phyloP scores from a whole-genome alignment of 2,888 invertebrate species.

The Nematopogon swammerdamellus region DNA sequence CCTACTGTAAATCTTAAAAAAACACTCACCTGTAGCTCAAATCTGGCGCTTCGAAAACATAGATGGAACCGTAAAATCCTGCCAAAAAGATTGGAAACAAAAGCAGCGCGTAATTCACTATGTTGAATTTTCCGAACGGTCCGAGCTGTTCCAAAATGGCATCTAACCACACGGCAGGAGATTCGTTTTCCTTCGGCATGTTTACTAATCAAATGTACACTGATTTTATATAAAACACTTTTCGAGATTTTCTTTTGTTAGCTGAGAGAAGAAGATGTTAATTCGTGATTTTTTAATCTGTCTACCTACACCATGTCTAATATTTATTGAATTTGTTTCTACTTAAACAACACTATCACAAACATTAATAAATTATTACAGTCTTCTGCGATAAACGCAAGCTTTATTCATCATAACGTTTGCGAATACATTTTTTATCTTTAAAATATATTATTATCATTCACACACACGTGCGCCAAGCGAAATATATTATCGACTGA shows the following conservation, averaged over 20 bases:
- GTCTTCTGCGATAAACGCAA: too few relatives aligned
- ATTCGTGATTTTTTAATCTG: too few relatives aligned
- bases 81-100: conserved; percentile 42
- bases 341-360: not conserved
- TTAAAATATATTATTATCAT: too few relatives aligned
- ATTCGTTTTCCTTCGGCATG: conserved; percentile 13
- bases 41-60: conserved; percentile 41
- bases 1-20: not conserved
- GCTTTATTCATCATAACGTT: too few relatives aligned
- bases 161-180: conserved; percentile 26
- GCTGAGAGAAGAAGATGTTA: not conserved
- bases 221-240: conserved; percentile 20
- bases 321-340: too few relatives aligned
- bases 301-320: too few relatives aligned
- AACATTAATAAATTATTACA: conserved; percentile 2
- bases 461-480: too few relatives aligned
- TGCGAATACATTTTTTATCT: too few relatives aligned
- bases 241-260: too few relatives aligned
- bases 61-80: conserved; percentile 42
- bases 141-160: conserved; percentile 33
- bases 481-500: too few relatives aligned
- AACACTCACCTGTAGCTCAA: conserved; percentile 33
- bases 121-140: conserved; percentile 38
- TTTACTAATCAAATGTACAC: conserved; percentile 3
- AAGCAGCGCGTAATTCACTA: conserved; percentile 38